phyloP scores from a whole-genome alignment of 2,888 invertebrate genomes.

The Drosophila paramelanica region DNA sequence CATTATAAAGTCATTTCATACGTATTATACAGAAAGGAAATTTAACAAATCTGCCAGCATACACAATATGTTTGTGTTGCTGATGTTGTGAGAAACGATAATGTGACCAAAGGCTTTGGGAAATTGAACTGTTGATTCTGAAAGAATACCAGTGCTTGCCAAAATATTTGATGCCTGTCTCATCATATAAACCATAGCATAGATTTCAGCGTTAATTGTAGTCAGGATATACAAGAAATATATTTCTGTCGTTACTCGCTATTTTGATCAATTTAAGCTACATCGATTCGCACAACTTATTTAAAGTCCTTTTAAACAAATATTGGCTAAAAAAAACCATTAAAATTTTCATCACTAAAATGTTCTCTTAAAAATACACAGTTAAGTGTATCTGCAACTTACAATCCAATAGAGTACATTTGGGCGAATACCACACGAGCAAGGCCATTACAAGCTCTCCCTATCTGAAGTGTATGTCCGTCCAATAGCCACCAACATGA shows the following conservation, averaged over 20 bases:
- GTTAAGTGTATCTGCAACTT: conserved; percentile 16
- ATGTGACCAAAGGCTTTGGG: too few species aligned
- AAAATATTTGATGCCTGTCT: too few species aligned
- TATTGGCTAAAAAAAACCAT: neutral
- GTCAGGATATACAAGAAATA: too few species aligned
- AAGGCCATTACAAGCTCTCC: conserved; percentile 29
- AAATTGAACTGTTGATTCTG: too few species aligned
- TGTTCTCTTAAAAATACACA: conserved; percentile 7
- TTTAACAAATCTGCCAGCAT: conserved; percentile 18
- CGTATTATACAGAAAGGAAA: conserved; percentile 52
- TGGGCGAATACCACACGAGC: conserved; percentile 36
- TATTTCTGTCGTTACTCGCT: too few species aligned
- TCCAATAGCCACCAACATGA: conserved; percentile 39
- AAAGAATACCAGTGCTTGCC: too few species aligned
- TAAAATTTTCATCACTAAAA: neutral
- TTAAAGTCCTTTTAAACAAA: too few species aligned
- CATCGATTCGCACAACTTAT: too few species aligned
- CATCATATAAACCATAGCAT: neutral
- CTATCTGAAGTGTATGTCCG: conserved; percentile 26
- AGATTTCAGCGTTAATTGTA: neutral
- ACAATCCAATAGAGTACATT: conserved; percentile 22
- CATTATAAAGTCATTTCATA: conserved; percentile 77
- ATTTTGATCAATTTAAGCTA: too few species aligned
- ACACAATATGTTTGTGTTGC: too few species aligned
- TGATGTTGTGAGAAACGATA: too few species aligned